phyloP scores from a whole-genome alignment of 2,888 invertebrate species.

The Cephonodes hylas region DNA sequence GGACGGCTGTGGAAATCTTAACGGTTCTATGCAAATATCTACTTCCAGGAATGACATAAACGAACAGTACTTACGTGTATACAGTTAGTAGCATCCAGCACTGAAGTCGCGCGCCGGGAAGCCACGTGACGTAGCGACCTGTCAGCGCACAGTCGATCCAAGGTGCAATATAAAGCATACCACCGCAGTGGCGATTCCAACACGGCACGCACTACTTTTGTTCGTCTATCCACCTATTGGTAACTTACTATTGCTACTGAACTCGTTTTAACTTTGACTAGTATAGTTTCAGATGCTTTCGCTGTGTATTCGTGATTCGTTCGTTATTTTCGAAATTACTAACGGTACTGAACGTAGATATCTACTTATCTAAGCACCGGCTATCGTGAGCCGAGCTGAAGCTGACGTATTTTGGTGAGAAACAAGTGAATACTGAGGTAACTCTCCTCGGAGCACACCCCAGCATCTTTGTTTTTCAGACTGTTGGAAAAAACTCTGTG shows the following conservation, averaged over 20 bases:
- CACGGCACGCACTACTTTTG: conserved; percentile 44
- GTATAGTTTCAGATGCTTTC: conserved; percentile 46
- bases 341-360: conserved; percentile 47
- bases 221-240: conserved; percentile 53
- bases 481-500: conserved; percentile 48
- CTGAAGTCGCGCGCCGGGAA: conserved; percentile 81
- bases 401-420: conserved; percentile 53
- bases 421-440: conserved; percentile 59
- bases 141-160: conserved; percentile 82
- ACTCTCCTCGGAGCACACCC: conserved; percentile 73
- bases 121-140: conserved; percentile 82
- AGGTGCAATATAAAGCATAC: conserved; percentile 80
- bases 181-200: conserved; percentile 72
- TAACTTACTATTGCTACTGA: conserved; percentile 66
- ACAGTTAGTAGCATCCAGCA: conserved; percentile 87
- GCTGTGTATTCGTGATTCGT: conserved; percentile 18
- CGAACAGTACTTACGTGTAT: conserved; percentile 82
- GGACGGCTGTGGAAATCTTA: background rate
- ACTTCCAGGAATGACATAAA: conserved; percentile 19
- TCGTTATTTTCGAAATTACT: conserved; percentile 33
- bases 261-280: conserved; percentile 63
- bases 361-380: conserved; percentile 79
- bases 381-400: conserved; percentile 76
- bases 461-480: conserved; percentile 74
- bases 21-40: background rate